A percentile compares a stretch with the other conserved stretches of the same genome.
These are phyloP conservation scores for Sebastes glaucus DNA, from an alignment of 2,797 vertebrate genomes.

Conservation along the genomic window DNA sequence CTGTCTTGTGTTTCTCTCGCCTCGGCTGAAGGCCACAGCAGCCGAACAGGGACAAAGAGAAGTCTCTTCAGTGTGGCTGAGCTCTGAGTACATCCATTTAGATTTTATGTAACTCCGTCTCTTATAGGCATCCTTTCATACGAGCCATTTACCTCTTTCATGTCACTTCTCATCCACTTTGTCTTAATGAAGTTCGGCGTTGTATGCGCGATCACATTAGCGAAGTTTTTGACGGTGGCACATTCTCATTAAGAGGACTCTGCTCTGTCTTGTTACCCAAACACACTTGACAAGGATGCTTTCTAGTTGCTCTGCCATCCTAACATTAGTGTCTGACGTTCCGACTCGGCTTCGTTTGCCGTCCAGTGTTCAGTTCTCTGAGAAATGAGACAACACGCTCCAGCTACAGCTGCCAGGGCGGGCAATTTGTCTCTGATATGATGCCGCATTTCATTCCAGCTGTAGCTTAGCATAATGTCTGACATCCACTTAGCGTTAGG, in stretches of 20 bases:
- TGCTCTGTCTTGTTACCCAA: conserved; percentile 40
- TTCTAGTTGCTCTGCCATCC: conserved; percentile 28
- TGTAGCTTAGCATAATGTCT: conserved; percentile 34
- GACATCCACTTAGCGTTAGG: conserved; percentile 29
- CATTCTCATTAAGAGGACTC: conserved; percentile 44
- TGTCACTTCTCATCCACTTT: conserved; percentile 42
- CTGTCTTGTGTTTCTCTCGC: conserved; percentile 4
- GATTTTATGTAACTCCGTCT: conserved; percentile 39
- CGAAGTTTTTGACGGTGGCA: neutral
- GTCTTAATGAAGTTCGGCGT: conserved; percentile 21
- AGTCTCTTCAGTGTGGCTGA: conserved; percentile 25
- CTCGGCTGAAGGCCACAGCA: conserved; percentile 39
- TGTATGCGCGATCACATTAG: conserved; percentile 28
- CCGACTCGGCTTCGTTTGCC: conserved; percentile 15
- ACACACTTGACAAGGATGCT: conserved; percentile 41
- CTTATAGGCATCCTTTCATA: conserved; percentile 34
- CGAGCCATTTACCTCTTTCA: conserved; percentile 43
- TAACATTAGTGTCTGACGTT: conserved; percentile 19
- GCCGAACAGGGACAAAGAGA: conserved; percentile 29
- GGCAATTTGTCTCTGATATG: conserved; percentile 29
- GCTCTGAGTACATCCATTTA: conserved; percentile 52
- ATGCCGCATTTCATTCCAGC: conserved; percentile 45
- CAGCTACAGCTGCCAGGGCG: neutral
- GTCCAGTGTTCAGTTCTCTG: conserved; percentile 36
- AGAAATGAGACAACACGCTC: conserved; percentile 36